These are phyloP conservation scores for Psylliodes chrysocephalus DNA, from an alignment of 2,888 invertebrate genomes.

Conservation along the genomic window DNA sequence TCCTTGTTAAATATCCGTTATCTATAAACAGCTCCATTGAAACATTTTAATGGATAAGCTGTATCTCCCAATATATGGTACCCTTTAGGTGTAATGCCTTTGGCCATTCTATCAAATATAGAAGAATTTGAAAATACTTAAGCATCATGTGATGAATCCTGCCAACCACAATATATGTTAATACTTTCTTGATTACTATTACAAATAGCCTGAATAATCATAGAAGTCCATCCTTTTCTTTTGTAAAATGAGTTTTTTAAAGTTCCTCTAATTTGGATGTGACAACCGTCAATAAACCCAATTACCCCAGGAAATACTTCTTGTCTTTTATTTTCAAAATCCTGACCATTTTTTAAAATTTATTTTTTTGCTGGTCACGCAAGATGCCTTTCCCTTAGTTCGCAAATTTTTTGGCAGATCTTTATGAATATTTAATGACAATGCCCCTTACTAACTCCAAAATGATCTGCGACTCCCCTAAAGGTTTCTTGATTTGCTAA, in stretches of 20 bases:
- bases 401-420: neutral
- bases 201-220: conserved; percentile 15
- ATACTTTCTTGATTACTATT: conserved; percentile 9
- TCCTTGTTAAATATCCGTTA: conserved; percentile 19
- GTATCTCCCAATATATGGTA: conserved; percentile 27
- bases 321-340: conserved; percentile 10
- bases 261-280: conserved; percentile 9
- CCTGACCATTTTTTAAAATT: conserved; percentile 5
- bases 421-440: neutral
- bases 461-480: conserved; percentile 4
- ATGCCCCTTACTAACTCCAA: neutral
- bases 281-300: too few relatives aligned
- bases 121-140: conserved; percentile 19
- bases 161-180: conserved; percentile 30
- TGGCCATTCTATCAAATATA: conserved; percentile 9
- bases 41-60: conserved; percentile 25
- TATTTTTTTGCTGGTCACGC: neutral
- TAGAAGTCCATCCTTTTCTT: conserved; percentile 12
- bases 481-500: neutral
- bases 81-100: neutral
- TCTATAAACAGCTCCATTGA: conserved; percentile 25
- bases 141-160: conserved; percentile 28
- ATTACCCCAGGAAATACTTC: too few relatives aligned
- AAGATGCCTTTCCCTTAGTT: neutral
- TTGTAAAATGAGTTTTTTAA: conserved; percentile 15